Conservation (phyloP, 2,797 vertebrate genomes). For the Rhinichthys osculus region DNA sequence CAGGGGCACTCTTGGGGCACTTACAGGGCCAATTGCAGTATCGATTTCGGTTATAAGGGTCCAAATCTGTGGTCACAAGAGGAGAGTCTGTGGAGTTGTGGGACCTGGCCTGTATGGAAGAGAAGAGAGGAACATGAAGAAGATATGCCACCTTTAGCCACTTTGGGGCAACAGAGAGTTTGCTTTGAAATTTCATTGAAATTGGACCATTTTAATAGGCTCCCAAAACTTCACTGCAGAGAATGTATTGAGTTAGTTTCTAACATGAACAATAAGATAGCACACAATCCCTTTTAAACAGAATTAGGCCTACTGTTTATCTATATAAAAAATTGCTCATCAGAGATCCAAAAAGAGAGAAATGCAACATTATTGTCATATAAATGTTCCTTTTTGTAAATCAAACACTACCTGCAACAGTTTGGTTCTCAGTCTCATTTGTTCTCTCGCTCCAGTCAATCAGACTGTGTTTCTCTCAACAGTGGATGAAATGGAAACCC, state of each 20-base stretch:
- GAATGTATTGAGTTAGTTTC: neutral
- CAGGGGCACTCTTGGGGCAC: conserved; percentile 79
- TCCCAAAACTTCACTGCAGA: neutral
- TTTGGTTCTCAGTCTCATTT: neutral
- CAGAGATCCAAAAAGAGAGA: neutral
- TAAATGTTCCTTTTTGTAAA: neutral
- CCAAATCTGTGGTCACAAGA: conserved; percentile 63
- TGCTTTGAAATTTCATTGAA: conserved; percentile 14
- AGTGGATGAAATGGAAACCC: neutral
- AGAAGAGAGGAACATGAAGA: neutral
- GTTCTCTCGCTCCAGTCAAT: neutral
- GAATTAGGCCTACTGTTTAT: neutral
- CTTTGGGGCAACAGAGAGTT: conserved; percentile 46
- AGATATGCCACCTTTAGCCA: conserved; percentile 30
- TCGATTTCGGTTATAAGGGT: conserved; percentile 77
- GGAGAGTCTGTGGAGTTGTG: conserved; percentile 79
- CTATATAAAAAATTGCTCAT: neutral
- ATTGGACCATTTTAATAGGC: neutral
- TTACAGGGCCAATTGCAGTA: conserved; percentile 95
- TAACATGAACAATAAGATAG: neutral
- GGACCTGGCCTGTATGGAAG: conserved; percentile 75
- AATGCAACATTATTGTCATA: neutral
- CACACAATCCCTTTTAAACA: neutral
- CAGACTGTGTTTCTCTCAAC: neutral
- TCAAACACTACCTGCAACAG: neutral